Evolutionary conservation across 1,140 invertebrate genomes (phyloP), one percentile per base, ranked within the genome.

Genomic region (Trichonephila inaurata): DNA sequence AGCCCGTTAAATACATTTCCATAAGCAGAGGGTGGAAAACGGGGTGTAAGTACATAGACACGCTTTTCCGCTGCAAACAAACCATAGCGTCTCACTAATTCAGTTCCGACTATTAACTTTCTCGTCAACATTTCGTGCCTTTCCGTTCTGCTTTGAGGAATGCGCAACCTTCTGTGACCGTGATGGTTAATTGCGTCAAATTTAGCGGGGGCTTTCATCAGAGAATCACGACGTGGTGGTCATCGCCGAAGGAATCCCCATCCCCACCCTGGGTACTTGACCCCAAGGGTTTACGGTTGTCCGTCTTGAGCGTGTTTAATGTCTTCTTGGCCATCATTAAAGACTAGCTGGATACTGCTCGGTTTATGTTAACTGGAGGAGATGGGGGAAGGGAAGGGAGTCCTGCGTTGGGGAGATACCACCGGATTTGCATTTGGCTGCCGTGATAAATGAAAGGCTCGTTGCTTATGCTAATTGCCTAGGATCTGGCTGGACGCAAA

Each of bases 121-220:
- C 88, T 51, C 44, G 28, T 85, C 58, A 85, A 44, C 82, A 85
- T 58, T 60, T 69, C 86, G 64, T 44, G 86, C 86, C 60, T 66
- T 82, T 14, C 28, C 58, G 58, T 60, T 85, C 82, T 85, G 69
- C 82, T 58, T 14, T n/a, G 58, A 85, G 88, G 64, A 72, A 89
- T 62, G 58, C 18, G 58, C 60, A 60, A 87, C 85, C 85, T 87
- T 58, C 12, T 40, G 85, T 62, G 85, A 62, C 85, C 85, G 51
- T 24, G 66, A 69, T 72, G 62, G 88, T 64, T 89, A 89, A 89
- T 89, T 89, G 88, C 88, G 64, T 61, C 66, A 72, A 89, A 89
- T 89, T 89, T 89, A 89, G 66, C 88, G 44, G 88, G 88, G 62
- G 66, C 62, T 89, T 89, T 72, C 88, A 89, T 44, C 82, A 21